A percentile compares a stretch with the other conserved stretches of the same genome.
phyloP scores from a whole-genome alignment of 2,797 vertebrate genomes.

The Eulemur coronatus region DNA sequence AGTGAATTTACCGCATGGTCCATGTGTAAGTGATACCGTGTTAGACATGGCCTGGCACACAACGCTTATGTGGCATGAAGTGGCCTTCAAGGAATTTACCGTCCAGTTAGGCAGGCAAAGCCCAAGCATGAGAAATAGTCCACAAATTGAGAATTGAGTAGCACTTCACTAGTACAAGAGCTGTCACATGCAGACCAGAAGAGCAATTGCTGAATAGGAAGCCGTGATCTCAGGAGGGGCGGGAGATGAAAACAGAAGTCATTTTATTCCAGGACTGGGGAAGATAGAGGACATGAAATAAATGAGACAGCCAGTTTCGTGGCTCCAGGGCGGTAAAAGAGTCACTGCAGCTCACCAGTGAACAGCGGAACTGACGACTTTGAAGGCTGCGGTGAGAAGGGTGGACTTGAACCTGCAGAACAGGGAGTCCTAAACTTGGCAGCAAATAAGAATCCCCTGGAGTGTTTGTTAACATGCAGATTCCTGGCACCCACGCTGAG shows the following conservation, averaged over 20 bases:
- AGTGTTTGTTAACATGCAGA: not conserved
- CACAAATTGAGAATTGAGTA: accelerated
- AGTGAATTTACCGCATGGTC: accelerated
- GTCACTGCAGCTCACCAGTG: too few species aligned
- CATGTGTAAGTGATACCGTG: accelerated
- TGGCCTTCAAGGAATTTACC: not conserved
- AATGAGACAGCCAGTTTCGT: not conserved
- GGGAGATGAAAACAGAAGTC: not conserved
- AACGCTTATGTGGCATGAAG: not conserved
- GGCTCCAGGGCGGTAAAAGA: accelerated
- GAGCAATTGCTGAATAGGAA: not conserved
- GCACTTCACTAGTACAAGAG: not conserved
- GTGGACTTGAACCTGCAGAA: not conserved
- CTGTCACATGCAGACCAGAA: not conserved
- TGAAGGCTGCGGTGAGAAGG: not conserved
- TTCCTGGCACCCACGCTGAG: not conserved
- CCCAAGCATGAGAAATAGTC: not conserved
- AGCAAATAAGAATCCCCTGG: not conserved
- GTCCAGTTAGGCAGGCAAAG: not conserved
- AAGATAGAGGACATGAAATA: not conserved
- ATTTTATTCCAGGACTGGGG: not conserved
- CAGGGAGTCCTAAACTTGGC: too few species aligned
- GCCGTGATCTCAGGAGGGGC: accelerated
- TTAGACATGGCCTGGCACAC: not conserved
- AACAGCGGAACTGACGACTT: not conserved